Evolutionary conservation across 92 coral and sea anemone genomes (phyloP), one percentile per base, ranked within the genome.

Genomic region (Paragorgia papillata): DNA sequence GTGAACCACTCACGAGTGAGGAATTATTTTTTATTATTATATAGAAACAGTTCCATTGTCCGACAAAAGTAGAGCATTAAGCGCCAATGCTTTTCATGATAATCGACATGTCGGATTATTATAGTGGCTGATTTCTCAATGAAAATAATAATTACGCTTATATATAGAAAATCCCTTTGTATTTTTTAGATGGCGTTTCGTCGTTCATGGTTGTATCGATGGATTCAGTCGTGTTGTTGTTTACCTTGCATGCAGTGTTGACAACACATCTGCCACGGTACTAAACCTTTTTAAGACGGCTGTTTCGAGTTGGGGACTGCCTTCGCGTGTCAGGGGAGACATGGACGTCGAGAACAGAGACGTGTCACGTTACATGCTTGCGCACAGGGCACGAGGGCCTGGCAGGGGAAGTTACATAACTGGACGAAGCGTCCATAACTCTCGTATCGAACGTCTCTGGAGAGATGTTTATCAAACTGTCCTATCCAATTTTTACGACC

Each of bases 341-440:
- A n/a, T n/a, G n/a, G n/a, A n/a, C n/a, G n/a, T n/a, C 43, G 90
- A 86, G 49, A 86, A 86, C 58, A 13, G 83, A 7, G 80, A 86
- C 28, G 86, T 86, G 1, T 78, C 84, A 7, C 49, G 21, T 18
- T 81, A 56, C 62, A 82, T 86, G 86, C 63, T 81, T 5, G 13
- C 35, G 29, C 80, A 85, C 44, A 51, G 15, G 8, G 73, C 79
- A 7, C 37, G 85, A 54, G 89, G 85, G 9, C 83, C 75, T 3
- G 83, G 82, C 9, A 50, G 89, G n/a, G n/a, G n/a, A n/a, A n/a
- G n/a, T n/a, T n/a, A n/a, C n/a, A n/a, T n/a, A n/a, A n/a, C n/a
- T n/a, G n/a, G n/a, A n/a, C n/a, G n/a, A n/a, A n/a, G n/a, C n/a
- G n/a, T n/a, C n/a, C n/a, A n/a, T n/a, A n/a, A n/a, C n/a, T n/a